These are phyloP conservation scores for Cristatella mucedo DNA, from an alignment of 2,888 invertebrate genomes.

Conservation along the genomic window DNA sequence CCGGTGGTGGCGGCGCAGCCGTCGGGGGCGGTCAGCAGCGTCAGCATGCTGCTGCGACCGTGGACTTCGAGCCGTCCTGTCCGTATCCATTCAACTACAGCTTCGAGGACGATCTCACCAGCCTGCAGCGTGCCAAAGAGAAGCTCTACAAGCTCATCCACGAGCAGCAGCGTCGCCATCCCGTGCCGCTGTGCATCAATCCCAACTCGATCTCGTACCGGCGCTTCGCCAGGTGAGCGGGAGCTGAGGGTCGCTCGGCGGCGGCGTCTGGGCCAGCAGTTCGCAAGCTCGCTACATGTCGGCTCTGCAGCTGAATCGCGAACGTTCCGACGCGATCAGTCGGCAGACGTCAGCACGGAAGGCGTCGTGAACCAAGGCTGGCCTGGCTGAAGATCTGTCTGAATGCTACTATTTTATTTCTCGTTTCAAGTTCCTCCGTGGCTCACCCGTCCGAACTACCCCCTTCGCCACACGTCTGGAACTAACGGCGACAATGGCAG, in stretches of 20 bases:
- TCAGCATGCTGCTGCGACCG: constrained; percentile 24
- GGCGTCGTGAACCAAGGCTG: too few species aligned
- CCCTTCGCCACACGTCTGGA: constrained; percentile 92
- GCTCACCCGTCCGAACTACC: constrained; percentile 95
- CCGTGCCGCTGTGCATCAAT: constrained; percentile 97
- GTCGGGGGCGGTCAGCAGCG: constrained; percentile 11
- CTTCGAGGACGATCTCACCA: constrained; percentile 83
- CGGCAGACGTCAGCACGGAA: too few species aligned
- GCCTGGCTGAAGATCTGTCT: background rate
- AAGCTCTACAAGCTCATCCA: constrained; percentile 98
- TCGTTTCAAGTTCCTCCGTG: constrained; percentile 41
- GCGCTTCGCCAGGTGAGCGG: constrained; percentile 89
- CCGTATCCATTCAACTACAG: constrained; percentile 79
- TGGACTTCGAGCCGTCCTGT: constrained; percentile 77
- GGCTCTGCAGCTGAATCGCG: too few species aligned
- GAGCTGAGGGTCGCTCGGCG: background rate
- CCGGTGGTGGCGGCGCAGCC: constrained; percentile 12
- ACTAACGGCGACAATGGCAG: too few species aligned
- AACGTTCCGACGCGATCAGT: too few species aligned
- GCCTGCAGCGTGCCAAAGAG: constrained; percentile 59
- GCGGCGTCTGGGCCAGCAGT: too few species aligned
- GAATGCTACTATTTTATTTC: constrained; percentile 1
- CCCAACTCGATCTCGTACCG: constrained; percentile 99
- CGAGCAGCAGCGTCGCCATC: constrained; percentile 74
- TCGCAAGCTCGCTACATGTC: too few species aligned